Percentiles rank a stretch among this genome's conserved stretches.
phyloP scores from a whole-genome alignment of 2,888 invertebrate species.

The Stegana nigrithorax region DNA sequence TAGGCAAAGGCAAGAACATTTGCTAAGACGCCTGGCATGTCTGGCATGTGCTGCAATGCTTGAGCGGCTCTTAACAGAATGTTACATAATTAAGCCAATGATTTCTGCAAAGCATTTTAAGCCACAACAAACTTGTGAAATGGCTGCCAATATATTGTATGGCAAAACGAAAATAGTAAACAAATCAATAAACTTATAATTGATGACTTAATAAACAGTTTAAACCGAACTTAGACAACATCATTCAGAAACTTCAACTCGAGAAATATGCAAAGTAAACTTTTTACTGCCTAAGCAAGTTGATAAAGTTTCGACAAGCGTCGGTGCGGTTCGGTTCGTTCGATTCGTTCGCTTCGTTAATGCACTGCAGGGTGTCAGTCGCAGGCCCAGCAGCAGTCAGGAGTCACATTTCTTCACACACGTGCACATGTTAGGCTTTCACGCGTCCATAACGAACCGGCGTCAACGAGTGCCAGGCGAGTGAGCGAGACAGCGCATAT shows the following conservation, averaged over 20 bases:
- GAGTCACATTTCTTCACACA: constrained; percentile 47
- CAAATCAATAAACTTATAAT: constrained; percentile 44
- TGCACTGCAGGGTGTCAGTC: not conserved
- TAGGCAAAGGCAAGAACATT: too few species aligned
- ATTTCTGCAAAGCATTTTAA: too few species aligned
- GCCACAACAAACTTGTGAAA: too few species aligned
- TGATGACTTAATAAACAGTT: constrained; percentile 53
- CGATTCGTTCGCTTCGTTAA: too few species aligned
- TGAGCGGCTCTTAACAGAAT: too few species aligned
- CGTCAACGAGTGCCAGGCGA: not conserved
- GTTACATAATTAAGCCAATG: too few species aligned
- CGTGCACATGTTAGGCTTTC: not conserved
- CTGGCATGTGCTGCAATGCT: too few species aligned
- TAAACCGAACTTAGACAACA: constrained; percentile 45
- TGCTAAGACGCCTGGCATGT: too few species aligned
- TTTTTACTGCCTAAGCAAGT: constrained; percentile 7
- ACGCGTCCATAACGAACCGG: too few species aligned
- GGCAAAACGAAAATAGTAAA: too few species aligned
- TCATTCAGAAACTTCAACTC: constrained; percentile 42
- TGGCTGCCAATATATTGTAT: too few species aligned
- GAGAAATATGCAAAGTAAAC: constrained; percentile 48
- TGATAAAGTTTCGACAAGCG: constrained; percentile 5
- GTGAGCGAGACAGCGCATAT: not conserved
- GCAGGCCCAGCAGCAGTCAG: constrained; percentile 50
- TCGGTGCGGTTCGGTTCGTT: constrained; percentile 32